phyloP scores from a whole-genome alignment of 2,888 invertebrate genomes.

The Gryllus longicercus region DNA sequence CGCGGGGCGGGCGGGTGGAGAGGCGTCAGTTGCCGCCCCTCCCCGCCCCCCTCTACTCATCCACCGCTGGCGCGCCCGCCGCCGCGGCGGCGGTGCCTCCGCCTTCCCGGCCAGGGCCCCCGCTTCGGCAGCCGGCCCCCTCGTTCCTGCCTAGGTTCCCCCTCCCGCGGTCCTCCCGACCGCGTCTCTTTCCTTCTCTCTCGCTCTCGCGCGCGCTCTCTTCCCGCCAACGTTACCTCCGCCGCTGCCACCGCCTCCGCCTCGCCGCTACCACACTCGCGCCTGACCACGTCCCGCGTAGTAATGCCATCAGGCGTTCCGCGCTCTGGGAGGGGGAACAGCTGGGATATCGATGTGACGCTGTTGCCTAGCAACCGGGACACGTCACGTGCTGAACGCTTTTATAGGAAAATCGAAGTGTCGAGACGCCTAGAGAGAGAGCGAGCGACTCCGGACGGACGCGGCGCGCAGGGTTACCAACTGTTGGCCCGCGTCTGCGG shows the following conservation, averaged over 20 bases:
- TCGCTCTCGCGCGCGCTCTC: not conserved
- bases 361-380: slow-evolving; percentile 17
- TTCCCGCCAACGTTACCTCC: not conserved
- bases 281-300: slow-evolving; percentile 17
- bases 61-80: not conserved
- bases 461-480: not conserved
- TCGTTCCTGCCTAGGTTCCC: not conserved
- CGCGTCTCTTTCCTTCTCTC: not conserved
- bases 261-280: not conserved
- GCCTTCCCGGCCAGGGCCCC: no score
- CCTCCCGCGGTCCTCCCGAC: not conserved
- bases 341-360: slow-evolving; percentile 17
- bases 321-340: slow-evolving; percentile 6
- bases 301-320: slow-evolving; percentile 1
- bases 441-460: not conserved
- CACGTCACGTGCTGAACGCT: not conserved
- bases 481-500: not conserved
- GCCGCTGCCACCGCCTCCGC: not conserved
- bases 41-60: not conserved
- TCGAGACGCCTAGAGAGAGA: slow-evolving; percentile 10
- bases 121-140: not conserved
- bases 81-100: not conserved
- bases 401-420: slow-evolving; percentile 11
- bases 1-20: not conserved
- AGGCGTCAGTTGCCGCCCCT: not conserved